Evolutionary conservation across 2,113 vertebrate species (phyloP), one percentile per base, ranked within the genome.

Genomic region (Bujurquina vittata): DNA sequence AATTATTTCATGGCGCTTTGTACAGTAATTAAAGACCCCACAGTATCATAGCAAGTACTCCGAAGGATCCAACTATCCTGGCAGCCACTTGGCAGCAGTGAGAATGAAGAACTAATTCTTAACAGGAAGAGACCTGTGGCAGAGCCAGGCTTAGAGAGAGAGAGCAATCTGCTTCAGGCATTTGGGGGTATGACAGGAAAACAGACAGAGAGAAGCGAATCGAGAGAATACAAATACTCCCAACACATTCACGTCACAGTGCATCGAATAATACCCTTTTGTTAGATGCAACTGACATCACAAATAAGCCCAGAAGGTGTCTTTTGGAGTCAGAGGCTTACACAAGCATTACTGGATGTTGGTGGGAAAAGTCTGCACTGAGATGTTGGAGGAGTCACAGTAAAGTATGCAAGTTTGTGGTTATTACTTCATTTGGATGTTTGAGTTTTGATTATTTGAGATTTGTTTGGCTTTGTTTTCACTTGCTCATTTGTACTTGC

Each of bases 51-150:
- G 26, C 18, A 29, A 72, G 26, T 6, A 1, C 26, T 3, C 23
- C 65, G 10, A 54, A 72, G 3, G 31, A 72, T 33, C 46, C 46
- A 54, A 33, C 18, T n/a, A 8, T 72, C 46, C 43, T 1, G 0
- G 26, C 46, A 72, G 65, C 26, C 67, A 54, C 18, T 54, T 72
- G 46, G 67, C 67, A 54, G 67, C 46, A 72, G 7, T 54, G 67
- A 46, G 46, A 54, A 33, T n/a, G 67, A 72, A 72, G 67, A 72
- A 72, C 67, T 72, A 26, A 31, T 54, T 72, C 15, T 72, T 72
- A 72, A 54, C 67, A 72, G 67, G 46, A 54, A 72, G 46, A 72
- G 46, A 72, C 6, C 17, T 54, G 46, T 33, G 67, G 67, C 46
- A 72, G 46, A 72, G 17, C 43, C 26, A 54, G 26, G 12, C 46